Evolutionary conservation across 2,113 vertebrate genomes (phyloP).

Genomic region (Nibea albiflora): DNA sequence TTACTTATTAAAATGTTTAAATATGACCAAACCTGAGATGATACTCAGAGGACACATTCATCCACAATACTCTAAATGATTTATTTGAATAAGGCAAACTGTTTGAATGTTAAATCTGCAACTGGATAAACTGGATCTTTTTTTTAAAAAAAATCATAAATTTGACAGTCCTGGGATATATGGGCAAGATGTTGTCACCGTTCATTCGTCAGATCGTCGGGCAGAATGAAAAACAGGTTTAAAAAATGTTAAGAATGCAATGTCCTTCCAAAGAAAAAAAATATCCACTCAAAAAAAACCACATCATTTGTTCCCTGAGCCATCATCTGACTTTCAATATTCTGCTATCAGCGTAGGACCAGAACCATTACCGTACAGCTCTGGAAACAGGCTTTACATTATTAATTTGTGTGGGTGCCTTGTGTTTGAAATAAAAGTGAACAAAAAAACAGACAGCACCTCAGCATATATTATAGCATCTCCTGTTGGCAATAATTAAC

Average conservation of each 20-base stretch:
- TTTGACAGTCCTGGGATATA: no score
- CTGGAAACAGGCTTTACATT: not conserved
- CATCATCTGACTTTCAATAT: no score
- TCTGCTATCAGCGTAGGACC: not conserved
- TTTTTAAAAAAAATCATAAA: no score
- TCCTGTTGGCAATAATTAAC: constrained; percentile 45
- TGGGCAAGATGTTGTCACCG: no score
- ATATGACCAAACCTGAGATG: no score
- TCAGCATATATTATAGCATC: not conserved
- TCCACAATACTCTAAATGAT: not conserved
- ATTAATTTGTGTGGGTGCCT: not conserved
- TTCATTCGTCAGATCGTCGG: not conserved
- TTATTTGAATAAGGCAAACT: not conserved
- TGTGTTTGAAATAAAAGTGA: not conserved
- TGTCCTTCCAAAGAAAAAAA: not conserved
- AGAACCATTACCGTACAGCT: not conserved
- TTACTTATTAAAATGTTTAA: no score
- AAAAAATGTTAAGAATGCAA: not conserved
- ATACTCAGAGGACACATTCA: no score
- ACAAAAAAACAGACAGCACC: not conserved
- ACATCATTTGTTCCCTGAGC: not conserved
- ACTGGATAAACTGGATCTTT: no score
- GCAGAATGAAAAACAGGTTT: not conserved
- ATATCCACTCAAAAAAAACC: not conserved
- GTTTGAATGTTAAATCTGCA: not conserved